Base-by-base conservation (phyloP, 2,113 vertebrate species). In the Megatriorchis doriae region DNA sequence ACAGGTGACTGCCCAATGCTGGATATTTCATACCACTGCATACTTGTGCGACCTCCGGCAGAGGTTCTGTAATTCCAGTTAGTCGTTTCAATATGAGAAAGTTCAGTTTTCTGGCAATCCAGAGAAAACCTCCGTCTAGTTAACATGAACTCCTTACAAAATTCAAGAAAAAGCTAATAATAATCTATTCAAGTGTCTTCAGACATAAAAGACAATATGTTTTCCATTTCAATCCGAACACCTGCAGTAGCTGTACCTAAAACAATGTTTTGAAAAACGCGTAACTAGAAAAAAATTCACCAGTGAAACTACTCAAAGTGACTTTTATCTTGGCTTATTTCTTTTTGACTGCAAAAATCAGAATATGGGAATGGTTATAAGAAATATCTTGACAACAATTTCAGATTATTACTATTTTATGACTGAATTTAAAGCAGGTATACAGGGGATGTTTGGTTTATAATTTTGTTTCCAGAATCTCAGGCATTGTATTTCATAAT, bases 381-480 rank as follows among this genome's bases (percentile, higher is more conserved):
- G 16, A 78, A 81, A 59, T 62, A 90, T 5, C 38, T 83, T 47
- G 63, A 71, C 23, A 93, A 71, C 11, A 62, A 47, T 67, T 86
- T 90, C 55, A 55, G 25, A 62, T 62, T 86, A 58, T 78, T 86
- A 75, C 86, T 84, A 68, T 56, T 85, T 87, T 95, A 88, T 66
- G 29, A 83, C n/a, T 90, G 59, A 92, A 86, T 92, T 88, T 86
- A 88, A 72, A 88, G 19, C 25, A 78, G 16, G 19, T 86, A 81
- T 88, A 59, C 14, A 92, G 56, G 13, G 10, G 6, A 63, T 74
- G 61, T 84, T 86, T 81, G 9, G 21, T 79, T 20, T 61, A 81
- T 71, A 81, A 86, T 95, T 95, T 94, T 91, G 13, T 75, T 95
- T 75, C 43, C 43, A 75, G 59, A 91, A 81, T 93, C 83, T 68